Base-by-base conservation (phyloP, 2,113 vertebrate species). In the Meleagris gallopavo region DNA sequence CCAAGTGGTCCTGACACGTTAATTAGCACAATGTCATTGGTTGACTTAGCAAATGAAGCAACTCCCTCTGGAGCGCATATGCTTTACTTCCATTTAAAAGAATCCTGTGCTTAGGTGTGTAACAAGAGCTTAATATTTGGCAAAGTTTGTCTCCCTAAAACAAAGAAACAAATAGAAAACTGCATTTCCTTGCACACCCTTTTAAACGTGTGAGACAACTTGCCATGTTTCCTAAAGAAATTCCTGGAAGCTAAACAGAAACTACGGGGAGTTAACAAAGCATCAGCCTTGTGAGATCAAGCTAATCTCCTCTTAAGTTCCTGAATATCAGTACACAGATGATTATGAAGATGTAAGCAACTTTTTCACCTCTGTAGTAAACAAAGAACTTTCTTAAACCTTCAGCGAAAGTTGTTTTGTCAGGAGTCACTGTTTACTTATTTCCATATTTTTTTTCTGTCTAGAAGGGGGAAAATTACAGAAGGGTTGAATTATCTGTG, bases 111-210 rank as follows among this genome's bases (percentile, higher is more conserved):
- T 46, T 8, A 79, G 2, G 6, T n/a, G 6, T 45, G 30, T 2
- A 41, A 67, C 2, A 84, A 21, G 19, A 82, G 16, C 1, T 65
- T 54, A 57, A 4, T 48, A 40, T 36, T 65, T 70, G 9, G 4
- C 10, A 72, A 58, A 54, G 5, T 67, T 30, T 22, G 2, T 29
- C 25, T 73, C n/a, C 7, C 14, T 46, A 38, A 83, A 86, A 5
- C 6, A 75, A 52, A 24, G 2, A 61, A 71, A 24, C 1, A 79
- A 38, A 10, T 3, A 72, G 38, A 1, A 1, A 0, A 2, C 3
- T 21, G 2, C 8, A 70, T 54, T 86, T 24, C 3, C 12, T 55
- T 32, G 4, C 7, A 38, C 34, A 70, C 0, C 0, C 8, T 61
- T 82, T 76, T 41, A 77, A 73, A n/a, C 19, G 11, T n/a, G 7